A percentile compares a stretch with the other conserved stretches of the same genome.
Conservation (phyloP, 2,888 invertebrate species). For the Actias luna region DNA sequence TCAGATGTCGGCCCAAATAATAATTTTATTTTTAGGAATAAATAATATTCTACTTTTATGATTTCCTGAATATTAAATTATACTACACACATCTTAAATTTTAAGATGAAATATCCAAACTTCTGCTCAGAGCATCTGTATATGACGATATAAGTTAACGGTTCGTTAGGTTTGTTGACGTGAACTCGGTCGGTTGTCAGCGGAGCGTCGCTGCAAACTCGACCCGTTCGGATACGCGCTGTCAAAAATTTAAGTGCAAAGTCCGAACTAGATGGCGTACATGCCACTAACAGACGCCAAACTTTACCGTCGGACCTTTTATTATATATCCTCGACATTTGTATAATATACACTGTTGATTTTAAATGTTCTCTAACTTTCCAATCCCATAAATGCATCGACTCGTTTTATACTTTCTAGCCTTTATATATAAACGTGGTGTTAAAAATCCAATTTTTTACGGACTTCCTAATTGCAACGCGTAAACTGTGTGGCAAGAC, state of each 20-base stretch:
- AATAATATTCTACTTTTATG: no score
- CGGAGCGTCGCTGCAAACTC: constrained; percentile 20
- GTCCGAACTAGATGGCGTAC: constrained; percentile 5
- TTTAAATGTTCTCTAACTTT: not conserved
- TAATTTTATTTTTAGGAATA: no score
- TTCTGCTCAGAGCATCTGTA: constrained; percentile 13
- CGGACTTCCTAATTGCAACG: no score
- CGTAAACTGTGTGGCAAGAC: no score
- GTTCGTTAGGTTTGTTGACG: constrained; percentile 24
- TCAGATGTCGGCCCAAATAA: no score
- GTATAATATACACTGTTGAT: not conserved
- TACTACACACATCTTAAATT: not conserved
- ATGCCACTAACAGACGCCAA: not conserved
- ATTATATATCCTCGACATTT: not conserved
- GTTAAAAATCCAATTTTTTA: no score
- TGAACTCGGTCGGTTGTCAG: constrained; percentile 23
- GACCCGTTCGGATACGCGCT: not conserved
- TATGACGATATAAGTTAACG: constrained; percentile 24
- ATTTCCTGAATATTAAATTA: not conserved
- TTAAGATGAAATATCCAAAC: not conserved
- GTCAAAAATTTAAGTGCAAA: constrained; percentile 11
- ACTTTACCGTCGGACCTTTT: not conserved
- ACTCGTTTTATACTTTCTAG: no score
- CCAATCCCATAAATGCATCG: not conserved
- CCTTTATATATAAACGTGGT: no score